phyloP scores from a whole-genome alignment of 2,113 vertebrate species.

The Fulmarus glacialis region DNA sequence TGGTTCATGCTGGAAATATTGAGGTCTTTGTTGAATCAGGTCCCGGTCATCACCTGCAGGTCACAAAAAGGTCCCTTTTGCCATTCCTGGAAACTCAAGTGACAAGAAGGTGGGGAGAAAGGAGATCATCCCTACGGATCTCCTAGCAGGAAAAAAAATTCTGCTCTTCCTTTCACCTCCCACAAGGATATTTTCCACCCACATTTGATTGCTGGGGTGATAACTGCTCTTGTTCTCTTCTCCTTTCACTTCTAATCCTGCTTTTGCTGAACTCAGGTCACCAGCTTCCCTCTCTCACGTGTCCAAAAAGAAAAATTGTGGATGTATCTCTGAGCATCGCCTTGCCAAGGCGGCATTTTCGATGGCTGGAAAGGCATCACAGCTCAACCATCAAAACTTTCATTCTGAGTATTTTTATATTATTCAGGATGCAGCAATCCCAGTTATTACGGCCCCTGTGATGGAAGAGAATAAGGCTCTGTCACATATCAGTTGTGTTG shows the following conservation, averaged over 20 bases:
- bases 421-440: background rate
- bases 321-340: background rate
- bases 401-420: background rate
- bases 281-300: background rate
- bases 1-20: background rate
- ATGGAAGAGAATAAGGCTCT: background rate
- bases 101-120: background rate
- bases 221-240: background rate
- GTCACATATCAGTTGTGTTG: background rate
- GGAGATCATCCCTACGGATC: rapidly evolving
- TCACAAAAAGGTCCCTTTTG: background rate
- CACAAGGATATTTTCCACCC: background rate
- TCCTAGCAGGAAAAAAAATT: rapidly evolving
- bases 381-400: background rate
- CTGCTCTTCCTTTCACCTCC: background rate
- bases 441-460: background rate
- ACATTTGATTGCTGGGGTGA: background rate
- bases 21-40: background rate
- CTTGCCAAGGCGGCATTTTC: background rate
- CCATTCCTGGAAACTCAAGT: background rate
- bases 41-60: background rate
- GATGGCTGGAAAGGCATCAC: background rate
- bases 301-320: background rate
- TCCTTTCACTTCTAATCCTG: background rate
- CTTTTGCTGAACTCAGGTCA: background rate